These are phyloP conservation scores for Calycopis cecrops DNA, from an alignment of 1,140 invertebrate genomes.

Conservation along the genomic window DNA sequence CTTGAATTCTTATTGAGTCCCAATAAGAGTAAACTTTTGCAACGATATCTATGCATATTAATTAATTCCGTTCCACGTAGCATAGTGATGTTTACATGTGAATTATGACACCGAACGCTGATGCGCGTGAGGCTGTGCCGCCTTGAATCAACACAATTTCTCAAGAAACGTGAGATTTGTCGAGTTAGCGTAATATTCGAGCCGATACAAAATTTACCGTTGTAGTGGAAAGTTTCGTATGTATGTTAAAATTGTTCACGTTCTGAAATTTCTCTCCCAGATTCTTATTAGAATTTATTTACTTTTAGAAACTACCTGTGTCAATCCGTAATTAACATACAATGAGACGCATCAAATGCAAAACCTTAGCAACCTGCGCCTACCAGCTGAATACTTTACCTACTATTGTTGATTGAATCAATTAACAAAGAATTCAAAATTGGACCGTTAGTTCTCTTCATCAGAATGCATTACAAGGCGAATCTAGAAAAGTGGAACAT, in stretches of 20 bases:
- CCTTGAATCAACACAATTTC: slow-evolving; percentile 35
- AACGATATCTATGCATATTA: too few relatives aligned
- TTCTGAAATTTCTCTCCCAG: slow-evolving; percentile 39
- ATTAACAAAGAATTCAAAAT: slow-evolving; percentile 13
- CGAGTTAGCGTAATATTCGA: slow-evolving; percentile 37
- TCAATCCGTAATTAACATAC: slow-evolving; percentile 11
- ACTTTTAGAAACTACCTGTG: slow-evolving; percentile 22
- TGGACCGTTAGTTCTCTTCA: slow-evolving; percentile 3
- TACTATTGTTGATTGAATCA: slow-evolving; percentile 12
- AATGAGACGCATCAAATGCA: slow-evolving; percentile 8
- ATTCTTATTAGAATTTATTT: slow-evolving; percentile 51
- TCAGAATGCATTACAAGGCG: neutral
- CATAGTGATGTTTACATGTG: slow-evolving; percentile 55
- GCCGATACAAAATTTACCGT: slow-evolving; percentile 51
- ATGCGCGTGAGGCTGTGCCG: slow-evolving; percentile 34
- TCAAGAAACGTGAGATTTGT: slow-evolving; percentile 39
- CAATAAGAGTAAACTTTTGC: too few relatives aligned
- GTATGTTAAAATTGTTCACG: slow-evolving; percentile 42
- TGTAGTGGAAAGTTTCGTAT: slow-evolving; percentile 58
- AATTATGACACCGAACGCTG: slow-evolving; percentile 48
- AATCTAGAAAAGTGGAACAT: slow-evolving; percentile 5
- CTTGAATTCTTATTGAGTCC: neutral
- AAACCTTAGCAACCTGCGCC: neutral
- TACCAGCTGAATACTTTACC: slow-evolving; percentile 1
- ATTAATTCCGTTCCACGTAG: slow-evolving; percentile 44